Percentiles rank a stretch among this genome's conserved stretches.
Evolutionary conservation across 2,113 vertebrate genomes (phyloP).

Genomic region (Hypanus sabinus): DNA sequence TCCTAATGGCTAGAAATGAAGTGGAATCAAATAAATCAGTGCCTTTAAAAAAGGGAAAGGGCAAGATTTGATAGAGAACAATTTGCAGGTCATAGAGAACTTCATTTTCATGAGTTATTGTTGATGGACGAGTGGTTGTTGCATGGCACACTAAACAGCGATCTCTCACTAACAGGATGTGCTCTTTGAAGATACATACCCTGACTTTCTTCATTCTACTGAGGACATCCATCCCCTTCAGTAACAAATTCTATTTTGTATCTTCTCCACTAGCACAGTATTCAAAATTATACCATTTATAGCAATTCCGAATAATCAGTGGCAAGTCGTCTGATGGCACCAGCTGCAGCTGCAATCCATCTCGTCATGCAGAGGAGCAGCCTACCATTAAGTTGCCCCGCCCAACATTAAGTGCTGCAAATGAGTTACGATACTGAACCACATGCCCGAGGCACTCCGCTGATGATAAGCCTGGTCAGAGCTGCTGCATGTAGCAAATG

Average conservation of each 20-base stretch:
- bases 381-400: neutral
- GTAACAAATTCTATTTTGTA: neutral
- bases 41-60: too few relatives aligned
- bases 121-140: neutral
- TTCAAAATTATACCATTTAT: too few relatives aligned
- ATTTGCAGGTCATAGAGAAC: too few relatives aligned
- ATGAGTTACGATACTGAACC: too few relatives aligned
- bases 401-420: neutral
- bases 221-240: neutral
- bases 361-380: neutral
- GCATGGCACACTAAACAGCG: neutral
- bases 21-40: too few relatives aligned
- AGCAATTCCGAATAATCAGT: too few relatives aligned
- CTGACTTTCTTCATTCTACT: neutral
- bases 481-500: neutral
- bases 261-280: too few relatives aligned
- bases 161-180: neutral
- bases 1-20: too few relatives aligned
- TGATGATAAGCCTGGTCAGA: too few relatives aligned
- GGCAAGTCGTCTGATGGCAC: too few relatives aligned
- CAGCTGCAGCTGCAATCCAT: neutral
- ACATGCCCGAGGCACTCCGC: neutral
- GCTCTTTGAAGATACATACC: neutral
- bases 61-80: too few relatives aligned
- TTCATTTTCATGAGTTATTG: neutral